Base-by-base conservation (phyloP, 2,888 invertebrate genomes). In the Agrotis segetum region DNA sequence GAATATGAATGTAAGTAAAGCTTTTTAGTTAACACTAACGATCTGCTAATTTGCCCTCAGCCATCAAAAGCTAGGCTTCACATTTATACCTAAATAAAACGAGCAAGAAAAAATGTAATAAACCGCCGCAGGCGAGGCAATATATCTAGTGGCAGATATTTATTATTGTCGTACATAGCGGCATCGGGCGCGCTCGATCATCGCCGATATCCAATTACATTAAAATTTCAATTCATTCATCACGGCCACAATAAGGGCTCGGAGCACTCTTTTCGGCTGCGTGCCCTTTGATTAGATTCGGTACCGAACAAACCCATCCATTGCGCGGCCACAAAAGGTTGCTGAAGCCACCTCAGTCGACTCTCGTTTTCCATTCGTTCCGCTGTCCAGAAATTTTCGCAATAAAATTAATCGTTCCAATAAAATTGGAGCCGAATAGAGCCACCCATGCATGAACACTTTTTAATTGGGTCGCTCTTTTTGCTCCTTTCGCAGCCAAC, bases 401-500 rank as follows among this genome's bases (percentile, higher is more conserved):
- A 94, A 95, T 96, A 94, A 96, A 96, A 95, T 96, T 96, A 96
- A 96, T 96, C 94, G 95, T 93, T 93, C 91, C 95, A 93, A 95
- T 95, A 96, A 96, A 96, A 95, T 93, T 91, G 91, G 91, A 92
- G 89, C 88, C 90, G 94, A 95, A 95, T 93, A 93, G 94, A 93
- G 88, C 90, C 89, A 90, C 86, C 94, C 94, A 95, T 95, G 96
- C 95, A 93, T 95, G 94, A 95, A 95, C 93, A 95, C 92, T 95
- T 95, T 95, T 96, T 95, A 96, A 96, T 96, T 96, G 96, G 94
- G 92, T 92, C 90, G 85, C 90, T 90, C 90, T 92, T 94, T 94
- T 93, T 94, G 92, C 88, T 94, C 89, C 90, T 93, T 93, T 93
- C 87, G 88, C 89, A 89, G 89, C 86, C 91, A 90, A 86, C 90